Conservation (phyloP, 2,888 invertebrate genomes). For the Crematogaster levior region DNA sequence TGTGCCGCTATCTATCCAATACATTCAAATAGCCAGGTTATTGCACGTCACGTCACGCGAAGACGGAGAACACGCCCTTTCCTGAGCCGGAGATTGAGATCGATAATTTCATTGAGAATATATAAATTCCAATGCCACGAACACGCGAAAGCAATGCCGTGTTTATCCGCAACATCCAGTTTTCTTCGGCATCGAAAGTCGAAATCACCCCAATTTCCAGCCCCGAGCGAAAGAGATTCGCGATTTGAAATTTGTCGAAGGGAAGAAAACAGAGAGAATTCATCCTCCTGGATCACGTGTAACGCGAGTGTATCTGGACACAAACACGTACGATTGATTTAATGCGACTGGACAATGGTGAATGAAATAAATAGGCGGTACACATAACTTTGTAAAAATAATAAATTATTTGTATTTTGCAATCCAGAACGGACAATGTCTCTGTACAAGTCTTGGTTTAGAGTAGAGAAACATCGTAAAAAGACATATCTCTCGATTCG, state of each 20-base stretch:
- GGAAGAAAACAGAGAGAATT: slow-evolving; percentile 60
- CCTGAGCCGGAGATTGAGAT: neutral
- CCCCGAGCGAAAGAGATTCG: slow-evolving; percentile 15
- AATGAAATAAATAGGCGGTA: slow-evolving; percentile 76
- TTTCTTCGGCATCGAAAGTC: slow-evolving; percentile 19
- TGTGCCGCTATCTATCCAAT: slow-evolving; percentile 1
- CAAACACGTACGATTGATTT: slow-evolving; percentile 62
- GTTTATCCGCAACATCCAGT: neutral
- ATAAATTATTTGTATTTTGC: slow-evolving; percentile 84
- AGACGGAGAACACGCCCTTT: slow-evolving; percentile 49
- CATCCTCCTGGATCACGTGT: slow-evolving; percentile 68
- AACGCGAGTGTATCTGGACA: slow-evolving; percentile 77
- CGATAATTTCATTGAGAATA: neutral
- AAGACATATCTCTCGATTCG: slow-evolving; percentile 26
- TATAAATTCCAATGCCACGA: neutral
- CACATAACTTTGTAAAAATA: slow-evolving; percentile 82
- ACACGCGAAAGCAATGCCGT: neutral
- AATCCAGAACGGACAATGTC: slow-evolving; percentile 82
- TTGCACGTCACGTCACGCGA: slow-evolving; percentile 59
- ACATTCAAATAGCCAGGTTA: slow-evolving; percentile 54
- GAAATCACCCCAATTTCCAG: slow-evolving; percentile 12
- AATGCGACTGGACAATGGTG: slow-evolving; percentile 63
- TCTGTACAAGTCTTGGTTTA: slow-evolving; percentile 81
- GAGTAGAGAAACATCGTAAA: slow-evolving; percentile 54
- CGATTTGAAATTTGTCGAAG: neutral